These are phyloP conservation scores for Graphium colonna DNA, from an alignment of 2,888 invertebrate genomes.

Conservation along the genomic window DNA sequence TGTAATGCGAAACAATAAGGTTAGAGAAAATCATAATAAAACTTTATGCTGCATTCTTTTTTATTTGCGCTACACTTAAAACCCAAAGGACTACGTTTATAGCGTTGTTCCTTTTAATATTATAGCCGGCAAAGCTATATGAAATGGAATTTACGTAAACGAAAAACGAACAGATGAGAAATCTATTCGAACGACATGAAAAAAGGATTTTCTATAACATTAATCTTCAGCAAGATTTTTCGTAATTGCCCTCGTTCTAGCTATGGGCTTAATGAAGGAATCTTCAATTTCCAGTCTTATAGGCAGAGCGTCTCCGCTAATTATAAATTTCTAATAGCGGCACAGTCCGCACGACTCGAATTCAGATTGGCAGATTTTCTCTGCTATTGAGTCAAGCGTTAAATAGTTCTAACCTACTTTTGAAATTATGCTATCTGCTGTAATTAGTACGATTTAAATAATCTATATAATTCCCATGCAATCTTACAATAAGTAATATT, in stretches of 20 bases:
- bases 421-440: background rate
- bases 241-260: background rate
- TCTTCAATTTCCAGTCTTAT: background rate
- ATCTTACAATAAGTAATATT: no score
- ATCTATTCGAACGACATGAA: no score
- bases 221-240: background rate
- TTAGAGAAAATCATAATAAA: constrained; percentile 24
- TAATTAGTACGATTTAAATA: no score
- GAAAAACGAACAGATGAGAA: background rate
- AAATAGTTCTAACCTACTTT: no score
- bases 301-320: background rate
- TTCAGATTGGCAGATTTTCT: background rate
- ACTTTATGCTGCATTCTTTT: constrained; percentile 23
- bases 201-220: no score
- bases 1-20: constrained; percentile 22
- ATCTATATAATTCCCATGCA: no score
- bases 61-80: constrained; percentile 21
- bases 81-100: constrained; percentile 20
- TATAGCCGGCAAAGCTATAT: constrained; percentile 11
- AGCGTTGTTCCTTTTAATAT: constrained; percentile 19
- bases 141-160: background rate
- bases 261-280: background rate
- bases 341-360: background rate
- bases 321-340: background rate
- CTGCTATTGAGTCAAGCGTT: no score